Evolutionary conservation across 1,140 invertebrate genomes (phyloP), one percentile per base, ranked within the genome.

Genomic region (Polypedilum vanderplanki): DNA sequence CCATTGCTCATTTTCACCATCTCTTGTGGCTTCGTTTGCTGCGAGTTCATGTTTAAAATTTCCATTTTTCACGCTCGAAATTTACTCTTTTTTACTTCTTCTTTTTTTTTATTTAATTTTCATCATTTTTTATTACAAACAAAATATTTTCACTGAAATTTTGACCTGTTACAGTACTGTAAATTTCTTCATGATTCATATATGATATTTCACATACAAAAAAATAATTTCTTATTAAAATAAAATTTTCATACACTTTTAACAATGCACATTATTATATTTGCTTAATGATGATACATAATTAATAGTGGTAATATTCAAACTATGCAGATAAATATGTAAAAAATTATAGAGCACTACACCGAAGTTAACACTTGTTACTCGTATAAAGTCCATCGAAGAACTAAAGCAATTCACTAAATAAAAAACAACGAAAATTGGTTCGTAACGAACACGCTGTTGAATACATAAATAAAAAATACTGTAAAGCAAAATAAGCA

Each of bases 1-100:
- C 17, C 17, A 22, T 70, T 70, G 3, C 15, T 70, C 9, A 70
- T 20, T 70, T 70, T 70, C 65, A 70, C 65, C 65, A 70, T 70
- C 20, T 70, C 65, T 70, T 70, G 65, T 7, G 65, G 65, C 20
- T 70, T 70, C 65, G 65, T 70, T 70, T 70, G 65, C 18, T 70
- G 65, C 17, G 65, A 18, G 17, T 70, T 70, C 65, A 70, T 70
- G 65, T 70, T 70, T 18, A 70, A 70, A 70, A 70, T 70, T 18
- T 70, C 65, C 65, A 70, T 70, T 22, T 70, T 70, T 70, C 46
- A n/a, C 46, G n/a, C 46, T 57, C 12, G n/a, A 57, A n/a, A 4
- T n/a, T 57, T 57, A 57, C 10, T 57, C 15, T 46, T 2, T 46
- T 46, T 46, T 57, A 12, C n/a, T 33, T 5, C 5, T 33, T 5